A percentile compares a stretch with the other conserved stretches of the same genome.
Evolutionary conservation across 2,113 vertebrate genomes (phyloP).

Genomic region (Pachypanchax playfairii): DNA sequence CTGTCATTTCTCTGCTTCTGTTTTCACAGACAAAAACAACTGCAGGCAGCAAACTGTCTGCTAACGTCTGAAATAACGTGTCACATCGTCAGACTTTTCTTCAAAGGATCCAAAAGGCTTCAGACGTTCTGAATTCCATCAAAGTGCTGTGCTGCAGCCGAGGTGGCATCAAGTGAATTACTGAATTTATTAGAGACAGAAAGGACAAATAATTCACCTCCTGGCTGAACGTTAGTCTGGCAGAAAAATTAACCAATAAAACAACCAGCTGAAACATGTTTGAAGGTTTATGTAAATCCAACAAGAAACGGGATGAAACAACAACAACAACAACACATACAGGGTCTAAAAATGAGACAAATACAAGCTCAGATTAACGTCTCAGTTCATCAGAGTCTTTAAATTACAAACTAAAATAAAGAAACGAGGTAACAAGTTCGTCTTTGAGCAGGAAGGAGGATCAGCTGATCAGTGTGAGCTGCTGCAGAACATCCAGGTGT

Average conservation of each 20-base stretch:
- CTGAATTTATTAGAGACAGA: slow-evolving; percentile 5
- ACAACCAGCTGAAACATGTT: background rate
- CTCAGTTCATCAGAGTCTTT: no score
- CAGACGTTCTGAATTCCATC: background rate
- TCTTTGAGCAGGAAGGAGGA: no score
- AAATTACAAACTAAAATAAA: background rate
- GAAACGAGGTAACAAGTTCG: no score
- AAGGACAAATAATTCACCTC: slow-evolving; percentile 9
- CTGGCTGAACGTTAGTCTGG: background rate
- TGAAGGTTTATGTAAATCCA: background rate
- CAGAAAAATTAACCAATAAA: background rate
- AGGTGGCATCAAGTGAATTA: slow-evolving; percentile 8
- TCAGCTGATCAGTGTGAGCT: no score
- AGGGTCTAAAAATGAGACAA: background rate
- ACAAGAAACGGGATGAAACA: no score
- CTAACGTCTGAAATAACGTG: slow-evolving; percentile 18
- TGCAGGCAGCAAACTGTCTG: slow-evolving; percentile 14
- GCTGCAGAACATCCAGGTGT: background rate
- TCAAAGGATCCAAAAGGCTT: background rate
- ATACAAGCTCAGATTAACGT: no score
- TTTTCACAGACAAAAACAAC: slow-evolving; percentile 25
- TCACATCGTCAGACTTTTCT: background rate
- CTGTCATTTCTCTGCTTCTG: background rate
- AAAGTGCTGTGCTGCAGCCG: background rate
- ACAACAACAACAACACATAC: no score